Evolutionary conservation across 2,113 vertebrate species (phyloP).

Genomic region (Festucalex cinctus): DNA sequence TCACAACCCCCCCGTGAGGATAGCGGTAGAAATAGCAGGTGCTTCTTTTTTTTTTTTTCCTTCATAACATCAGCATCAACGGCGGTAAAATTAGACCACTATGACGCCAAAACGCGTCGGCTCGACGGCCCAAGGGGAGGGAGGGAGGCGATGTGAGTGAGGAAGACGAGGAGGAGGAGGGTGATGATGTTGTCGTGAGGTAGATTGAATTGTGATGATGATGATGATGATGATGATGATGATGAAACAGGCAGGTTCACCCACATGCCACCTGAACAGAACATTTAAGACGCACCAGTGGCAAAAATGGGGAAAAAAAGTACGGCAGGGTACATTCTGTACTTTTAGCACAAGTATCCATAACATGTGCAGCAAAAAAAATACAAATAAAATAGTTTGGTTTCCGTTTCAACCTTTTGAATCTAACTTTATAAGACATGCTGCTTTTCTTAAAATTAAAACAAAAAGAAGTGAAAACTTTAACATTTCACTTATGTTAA

Average conservation of each 20-base stretch:
- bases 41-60: slow-evolving; percentile 80
- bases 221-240: slow-evolving; percentile 42
- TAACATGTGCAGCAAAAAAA: too few species aligned
- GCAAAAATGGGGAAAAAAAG: too few species aligned
- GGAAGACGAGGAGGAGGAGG: slow-evolving; percentile 15
- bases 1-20: slow-evolving; percentile 61
- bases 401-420: too few species aligned
- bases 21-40: slow-evolving; percentile 87
- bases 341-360: too few species aligned
- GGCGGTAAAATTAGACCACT: slow-evolving; percentile 90
- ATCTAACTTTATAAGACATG: too few species aligned
- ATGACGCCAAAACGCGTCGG: slow-evolving; percentile 91
- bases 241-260: slow-evolving; percentile 23
- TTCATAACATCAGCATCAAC: slow-evolving; percentile 84
- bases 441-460: too few species aligned
- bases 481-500: too few species aligned
- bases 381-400: too few species aligned
- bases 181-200: slow-evolving; percentile 27
- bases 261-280: neutral
- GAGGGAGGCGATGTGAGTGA: slow-evolving; percentile 32
- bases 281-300: neutral
- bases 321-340: too few species aligned
- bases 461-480: too few species aligned
- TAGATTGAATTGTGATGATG: slow-evolving; percentile 41
- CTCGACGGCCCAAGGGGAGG: slow-evolving; percentile 77